Conservation (phyloP, 2,797 vertebrate genomes). For the Podarcis lilfordi region DNA sequence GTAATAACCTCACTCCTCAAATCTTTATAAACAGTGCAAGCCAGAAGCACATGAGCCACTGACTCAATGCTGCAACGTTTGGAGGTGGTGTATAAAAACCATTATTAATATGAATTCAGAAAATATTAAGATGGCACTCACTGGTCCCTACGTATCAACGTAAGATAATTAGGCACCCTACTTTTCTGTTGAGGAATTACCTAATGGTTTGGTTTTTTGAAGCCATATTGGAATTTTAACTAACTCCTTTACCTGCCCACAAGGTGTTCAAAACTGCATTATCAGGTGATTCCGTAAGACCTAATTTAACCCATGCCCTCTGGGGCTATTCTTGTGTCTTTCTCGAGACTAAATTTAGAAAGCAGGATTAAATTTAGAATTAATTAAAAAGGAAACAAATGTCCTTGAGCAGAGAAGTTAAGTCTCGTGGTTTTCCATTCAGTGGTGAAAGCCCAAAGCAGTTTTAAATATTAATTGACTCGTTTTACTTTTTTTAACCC, state of each 20-base stretch:
- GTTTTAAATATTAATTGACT: neutral
- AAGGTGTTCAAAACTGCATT: neutral
- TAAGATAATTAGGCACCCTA: neutral
- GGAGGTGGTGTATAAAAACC: neutral
- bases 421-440: neutral
- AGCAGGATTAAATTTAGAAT: neutral
- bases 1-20: no score
- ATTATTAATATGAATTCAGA: neutral
- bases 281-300: no score
- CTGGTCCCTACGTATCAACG: neutral
- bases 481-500: neutral
- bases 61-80: no score
- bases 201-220: neutral
- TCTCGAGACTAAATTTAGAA: constrained; percentile 1
- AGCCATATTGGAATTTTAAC: neutral
- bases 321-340: neutral
- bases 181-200: neutral
- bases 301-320: neutral
- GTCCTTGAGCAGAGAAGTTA: neutral
- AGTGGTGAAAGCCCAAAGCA: neutral
- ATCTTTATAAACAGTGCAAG: no score
- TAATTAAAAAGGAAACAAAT: neutral
- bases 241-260: neutral
- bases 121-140: neutral
- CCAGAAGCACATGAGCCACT: no score